Evolutionary conservation across 2,797 vertebrate species (phyloP).

Genomic region (Chelon labrosus): DNA sequence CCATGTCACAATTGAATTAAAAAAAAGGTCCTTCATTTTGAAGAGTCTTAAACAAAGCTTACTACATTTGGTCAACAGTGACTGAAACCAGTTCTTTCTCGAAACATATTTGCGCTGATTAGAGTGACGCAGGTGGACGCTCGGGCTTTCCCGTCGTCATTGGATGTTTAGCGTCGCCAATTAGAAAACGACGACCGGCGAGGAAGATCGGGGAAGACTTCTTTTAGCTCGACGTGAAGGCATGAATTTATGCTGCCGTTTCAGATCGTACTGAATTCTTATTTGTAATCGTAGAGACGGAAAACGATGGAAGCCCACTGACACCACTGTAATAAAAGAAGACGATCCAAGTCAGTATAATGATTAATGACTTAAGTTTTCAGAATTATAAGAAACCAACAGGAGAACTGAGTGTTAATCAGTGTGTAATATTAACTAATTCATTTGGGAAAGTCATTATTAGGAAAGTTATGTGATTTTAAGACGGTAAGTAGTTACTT

Average conservation of each 20-base stretch:
- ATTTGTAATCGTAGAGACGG: conserved; percentile 4
- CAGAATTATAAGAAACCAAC: no score
- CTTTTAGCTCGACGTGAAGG: neutral
- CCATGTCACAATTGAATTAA: neutral
- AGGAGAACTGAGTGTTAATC: no score
- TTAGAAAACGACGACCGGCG: neutral
- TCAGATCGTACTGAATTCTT: neutral
- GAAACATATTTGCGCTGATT: neutral
- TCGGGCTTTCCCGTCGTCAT: neutral
- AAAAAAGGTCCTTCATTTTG: conserved; percentile 41
- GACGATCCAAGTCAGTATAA: no score
- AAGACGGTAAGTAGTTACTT: no score
- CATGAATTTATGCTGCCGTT: neutral
- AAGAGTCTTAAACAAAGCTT: neutral
- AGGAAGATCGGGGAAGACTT: neutral
- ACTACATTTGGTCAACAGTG: conserved; percentile 3
- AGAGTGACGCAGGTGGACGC: neutral
- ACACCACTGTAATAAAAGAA: no score
- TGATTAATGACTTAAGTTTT: no score
- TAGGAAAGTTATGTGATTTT: no score
- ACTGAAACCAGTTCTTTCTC: neutral
- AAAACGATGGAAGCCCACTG: neutral
- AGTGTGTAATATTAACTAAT: no score
- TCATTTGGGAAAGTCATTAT: no score
- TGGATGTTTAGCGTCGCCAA: neutral